These are phyloP conservation scores for Tromatobia lineatoria DNA, from an alignment of 2,888 invertebrate genomes.

Conservation along the genomic window DNA sequence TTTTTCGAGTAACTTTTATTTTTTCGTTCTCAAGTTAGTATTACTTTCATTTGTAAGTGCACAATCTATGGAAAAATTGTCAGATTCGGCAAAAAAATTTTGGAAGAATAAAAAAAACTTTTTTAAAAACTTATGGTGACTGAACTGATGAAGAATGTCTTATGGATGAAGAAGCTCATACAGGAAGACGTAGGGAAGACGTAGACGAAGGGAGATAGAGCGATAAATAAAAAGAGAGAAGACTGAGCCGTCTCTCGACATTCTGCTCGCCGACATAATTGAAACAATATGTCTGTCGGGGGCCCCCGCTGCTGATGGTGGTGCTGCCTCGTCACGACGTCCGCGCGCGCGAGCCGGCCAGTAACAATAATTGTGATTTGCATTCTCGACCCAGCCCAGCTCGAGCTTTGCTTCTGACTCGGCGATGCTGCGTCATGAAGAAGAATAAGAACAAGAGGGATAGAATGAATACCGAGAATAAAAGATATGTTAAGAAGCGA, in stretches of 20 bases:
- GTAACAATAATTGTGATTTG: constrained; percentile 72
- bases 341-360: constrained; percentile 25
- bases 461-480: constrained; percentile 1
- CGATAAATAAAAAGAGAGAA: constrained; percentile 35
- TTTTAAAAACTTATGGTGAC: too few species aligned
- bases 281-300: constrained; percentile 73
- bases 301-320: constrained; percentile 14
- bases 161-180: background rate
- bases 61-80: too few species aligned
- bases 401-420: constrained; percentile 55
- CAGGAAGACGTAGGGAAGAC: too few species aligned
- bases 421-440: constrained; percentile 60
- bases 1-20: too few species aligned
- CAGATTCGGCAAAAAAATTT: too few species aligned
- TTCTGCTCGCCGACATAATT: constrained; percentile 66
- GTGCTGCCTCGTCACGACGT: constrained; percentile 67
- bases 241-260: constrained; percentile 42
- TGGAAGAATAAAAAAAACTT: too few species aligned
- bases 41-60: too few species aligned
- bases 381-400: constrained; percentile 54
- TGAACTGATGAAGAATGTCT: background rate
- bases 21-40: too few species aligned
- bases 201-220: constrained; percentile 16
- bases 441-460: constrained; percentile 49
- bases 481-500: constrained; percentile 36